Evolutionary conservation across 2,113 vertebrate genomes (phyloP).

Genomic region (Arvicanthis niloticus): DNA sequence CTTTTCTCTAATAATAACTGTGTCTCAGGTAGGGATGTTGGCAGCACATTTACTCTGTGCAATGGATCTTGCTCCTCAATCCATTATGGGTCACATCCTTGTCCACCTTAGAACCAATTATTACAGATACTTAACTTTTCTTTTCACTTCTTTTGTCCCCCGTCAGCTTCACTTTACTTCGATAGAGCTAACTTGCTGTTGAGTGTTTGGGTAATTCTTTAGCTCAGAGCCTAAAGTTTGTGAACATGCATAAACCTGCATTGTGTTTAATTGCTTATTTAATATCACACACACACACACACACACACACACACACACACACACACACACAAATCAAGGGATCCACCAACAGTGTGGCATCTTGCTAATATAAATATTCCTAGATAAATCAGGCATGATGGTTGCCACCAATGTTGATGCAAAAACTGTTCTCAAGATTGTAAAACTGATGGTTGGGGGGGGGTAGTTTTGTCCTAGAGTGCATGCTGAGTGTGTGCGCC

Average conservation of each 20-base stretch:
- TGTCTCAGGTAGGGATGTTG: not conserved
- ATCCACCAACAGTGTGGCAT: not conserved
- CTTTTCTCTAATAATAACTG: not conserved
- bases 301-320: not conserved
- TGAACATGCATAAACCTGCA: not conserved
- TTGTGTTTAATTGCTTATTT: not conserved
- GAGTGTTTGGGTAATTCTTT: not conserved
- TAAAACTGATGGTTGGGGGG: not conserved
- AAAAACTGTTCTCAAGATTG: not conserved
- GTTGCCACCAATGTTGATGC: not conserved
- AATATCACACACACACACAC: not conserved
- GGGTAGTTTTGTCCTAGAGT: not conserved
- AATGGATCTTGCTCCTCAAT: not conserved
- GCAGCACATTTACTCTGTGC: not conserved
- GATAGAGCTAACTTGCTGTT: not conserved
- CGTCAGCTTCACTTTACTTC: not conserved
- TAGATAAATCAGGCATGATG: not conserved
- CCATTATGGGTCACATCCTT: not conserved
- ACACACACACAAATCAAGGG: not conserved
- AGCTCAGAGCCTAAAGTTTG: not conserved
- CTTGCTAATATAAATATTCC: not conserved
- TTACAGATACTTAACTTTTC: not conserved
- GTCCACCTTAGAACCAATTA: not conserved
- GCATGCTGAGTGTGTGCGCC: not conserved
- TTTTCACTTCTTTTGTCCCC: not conserved